These are phyloP conservation scores for Scyliorhinus canicula DNA, from an alignment of 2,797 vertebrate species.

Conservation along the genomic window DNA sequence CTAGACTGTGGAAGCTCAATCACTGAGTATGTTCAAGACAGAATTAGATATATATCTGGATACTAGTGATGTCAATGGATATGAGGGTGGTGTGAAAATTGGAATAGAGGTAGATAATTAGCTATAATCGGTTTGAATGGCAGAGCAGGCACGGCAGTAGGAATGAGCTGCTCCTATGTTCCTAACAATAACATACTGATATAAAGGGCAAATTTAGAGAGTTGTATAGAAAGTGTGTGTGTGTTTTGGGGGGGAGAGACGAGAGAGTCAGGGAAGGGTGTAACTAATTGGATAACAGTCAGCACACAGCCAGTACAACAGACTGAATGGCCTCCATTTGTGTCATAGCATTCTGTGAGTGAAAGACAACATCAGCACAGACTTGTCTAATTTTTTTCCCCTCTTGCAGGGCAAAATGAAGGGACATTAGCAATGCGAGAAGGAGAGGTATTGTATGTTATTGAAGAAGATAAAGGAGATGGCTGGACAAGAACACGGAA, in stretches of 20 bases:
- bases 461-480: conserved; percentile 97
- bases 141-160: too few species aligned
- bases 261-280: too few species aligned
- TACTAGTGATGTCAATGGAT: too few species aligned
- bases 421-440: conserved; percentile 93
- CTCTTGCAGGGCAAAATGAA: conserved; percentile 80
- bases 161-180: not conserved
- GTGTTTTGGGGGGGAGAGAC: too few species aligned
- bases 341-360: not conserved
- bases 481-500: conserved; percentile 95
- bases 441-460: conserved; percentile 88
- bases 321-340: not conserved
- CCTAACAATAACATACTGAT: too few species aligned
- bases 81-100: too few species aligned
- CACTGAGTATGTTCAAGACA: too few species aligned
- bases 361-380: not conserved
- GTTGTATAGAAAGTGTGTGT: not conserved
- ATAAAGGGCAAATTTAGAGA: not conserved
- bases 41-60: too few species aligned
- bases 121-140: too few species aligned
- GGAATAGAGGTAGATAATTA: too few species aligned
- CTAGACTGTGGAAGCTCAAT: too few species aligned
- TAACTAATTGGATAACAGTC: not conserved
- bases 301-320: not conserved
- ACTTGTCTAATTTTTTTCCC: conserved; percentile 41